These are phyloP conservation scores for Conus canariensis DNA, from an alignment of 2,888 invertebrate genomes.

Conservation along the genomic window DNA sequence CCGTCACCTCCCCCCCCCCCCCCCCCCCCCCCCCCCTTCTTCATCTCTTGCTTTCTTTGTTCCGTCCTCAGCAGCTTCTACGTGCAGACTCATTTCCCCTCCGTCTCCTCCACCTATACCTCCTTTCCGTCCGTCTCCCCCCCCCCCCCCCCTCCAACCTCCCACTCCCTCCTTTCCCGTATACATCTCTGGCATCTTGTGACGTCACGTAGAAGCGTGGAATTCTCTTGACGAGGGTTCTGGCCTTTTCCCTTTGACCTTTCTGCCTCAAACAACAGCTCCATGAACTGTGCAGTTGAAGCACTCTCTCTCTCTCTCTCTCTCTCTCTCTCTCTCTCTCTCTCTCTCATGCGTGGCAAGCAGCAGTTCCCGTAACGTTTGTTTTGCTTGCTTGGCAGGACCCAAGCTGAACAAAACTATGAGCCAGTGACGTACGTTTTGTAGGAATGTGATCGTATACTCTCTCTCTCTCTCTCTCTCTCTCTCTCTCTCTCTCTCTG, in stretches of 20 bases:
- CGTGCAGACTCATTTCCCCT: neutral
- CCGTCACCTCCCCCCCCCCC: neutral
- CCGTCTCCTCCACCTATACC: neutral
- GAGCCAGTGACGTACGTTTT: neutral
- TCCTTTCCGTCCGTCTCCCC: neutral
- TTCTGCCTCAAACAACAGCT: neutral
- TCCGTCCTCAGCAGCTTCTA: neutral
- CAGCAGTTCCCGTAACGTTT: no score
- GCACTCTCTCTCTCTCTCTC: no score
- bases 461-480: no score
- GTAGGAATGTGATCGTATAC: no score
- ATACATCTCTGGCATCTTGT: slow-evolving; percentile 13
- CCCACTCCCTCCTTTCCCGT: neutral
- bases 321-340: no score
- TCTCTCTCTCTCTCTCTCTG: neutral
- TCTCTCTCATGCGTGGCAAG: neutral
- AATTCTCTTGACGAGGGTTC: neutral
- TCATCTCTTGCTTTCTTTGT: neutral
- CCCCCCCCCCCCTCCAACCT: neutral
- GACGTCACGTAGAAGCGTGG: neutral
- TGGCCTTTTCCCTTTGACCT: slow-evolving; percentile 3
- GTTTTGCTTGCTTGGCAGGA: no score
- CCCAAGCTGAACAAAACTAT: no score
- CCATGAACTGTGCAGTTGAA: neutral
- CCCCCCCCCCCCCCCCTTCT: neutral